These are phyloP conservation scores for Netelia melanura DNA, from an alignment of 2,888 invertebrate genomes.

Conservation along the genomic window DNA sequence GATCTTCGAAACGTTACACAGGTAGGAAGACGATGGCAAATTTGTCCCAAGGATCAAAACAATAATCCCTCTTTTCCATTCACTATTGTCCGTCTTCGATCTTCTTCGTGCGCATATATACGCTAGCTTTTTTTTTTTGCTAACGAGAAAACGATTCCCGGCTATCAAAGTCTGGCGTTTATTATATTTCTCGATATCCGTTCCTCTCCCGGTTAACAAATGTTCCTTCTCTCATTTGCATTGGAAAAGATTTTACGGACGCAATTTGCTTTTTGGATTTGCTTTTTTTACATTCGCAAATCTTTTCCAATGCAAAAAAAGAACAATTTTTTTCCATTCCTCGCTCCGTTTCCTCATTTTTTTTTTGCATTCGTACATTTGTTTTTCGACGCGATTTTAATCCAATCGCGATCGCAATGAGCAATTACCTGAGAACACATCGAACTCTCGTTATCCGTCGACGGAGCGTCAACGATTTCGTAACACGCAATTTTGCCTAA, in stretches of 20 bases:
- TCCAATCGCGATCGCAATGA: not conserved
- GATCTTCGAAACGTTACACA: constrained; percentile 36
- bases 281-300: no score
- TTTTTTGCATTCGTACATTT: not conserved
- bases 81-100: constrained; percentile 24
- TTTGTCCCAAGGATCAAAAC: not conserved
- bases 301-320: not conserved
- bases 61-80: not conserved
- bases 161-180: constrained; percentile 20
- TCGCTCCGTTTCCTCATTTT: not conserved
- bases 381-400: not conserved
- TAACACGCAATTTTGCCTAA: constrained; percentile 1
- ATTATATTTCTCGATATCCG: constrained; percentile 14
- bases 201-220: not conserved
- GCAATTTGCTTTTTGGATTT: no score
- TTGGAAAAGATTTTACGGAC: no score
- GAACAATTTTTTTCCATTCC: not conserved
- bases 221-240: not conserved
- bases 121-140: not conserved
- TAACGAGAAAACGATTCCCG: not conserved
- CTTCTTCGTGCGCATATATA: constrained; percentile 17
- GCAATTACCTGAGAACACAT: not conserved
- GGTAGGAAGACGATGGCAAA: constrained; percentile 8
- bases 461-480: not conserved
- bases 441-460: not conserved